phyloP scores from a whole-genome alignment of 2,113 vertebrate species.

The Natator depressus region DNA sequence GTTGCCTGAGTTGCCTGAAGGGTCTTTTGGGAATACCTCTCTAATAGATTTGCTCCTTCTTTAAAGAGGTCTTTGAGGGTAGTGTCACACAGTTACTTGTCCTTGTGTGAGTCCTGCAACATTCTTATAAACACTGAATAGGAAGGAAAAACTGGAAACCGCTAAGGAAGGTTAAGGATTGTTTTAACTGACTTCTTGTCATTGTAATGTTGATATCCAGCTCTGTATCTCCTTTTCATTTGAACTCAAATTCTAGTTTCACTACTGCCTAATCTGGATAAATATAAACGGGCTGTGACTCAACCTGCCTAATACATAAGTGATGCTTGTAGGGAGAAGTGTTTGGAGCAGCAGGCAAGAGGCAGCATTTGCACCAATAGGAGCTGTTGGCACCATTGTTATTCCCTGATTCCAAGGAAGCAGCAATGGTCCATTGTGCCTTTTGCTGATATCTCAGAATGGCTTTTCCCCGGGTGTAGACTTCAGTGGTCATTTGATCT shows the following conservation, averaged over 20 bases:
- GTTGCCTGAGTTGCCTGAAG: not conserved
- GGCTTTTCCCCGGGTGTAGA: not conserved
- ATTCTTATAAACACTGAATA: too few relatives aligned
- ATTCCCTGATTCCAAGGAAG: not conserved
- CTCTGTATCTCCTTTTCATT: not conserved
- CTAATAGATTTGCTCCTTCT: not conserved
- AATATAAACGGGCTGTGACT: not conserved
- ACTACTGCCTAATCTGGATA: not conserved
- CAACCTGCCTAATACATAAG: not conserved
- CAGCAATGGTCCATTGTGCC: fast-evolving
- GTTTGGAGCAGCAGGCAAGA: not conserved
- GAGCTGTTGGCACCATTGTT: not conserved
- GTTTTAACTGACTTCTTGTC: fast-evolving
- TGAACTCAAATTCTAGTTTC: not conserved
- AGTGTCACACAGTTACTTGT: not conserved
- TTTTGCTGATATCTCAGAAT: not conserved
- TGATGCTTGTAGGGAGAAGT: not conserved
- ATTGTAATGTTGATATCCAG: not conserved
- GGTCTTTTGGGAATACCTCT: not conserved
- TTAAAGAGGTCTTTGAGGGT: not conserved
- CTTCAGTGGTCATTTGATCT: not conserved
- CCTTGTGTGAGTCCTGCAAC: not conserved
- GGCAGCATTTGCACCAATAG: not conserved
- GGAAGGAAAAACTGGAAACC: not conserved
- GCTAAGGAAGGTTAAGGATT: not conserved